A percentile compares a stretch with the other conserved stretches of the same genome.
These are phyloP conservation scores for Spea multiplicata DNA, from an alignment of 2,113 vertebrate genomes.

Conservation along the genomic window DNA sequence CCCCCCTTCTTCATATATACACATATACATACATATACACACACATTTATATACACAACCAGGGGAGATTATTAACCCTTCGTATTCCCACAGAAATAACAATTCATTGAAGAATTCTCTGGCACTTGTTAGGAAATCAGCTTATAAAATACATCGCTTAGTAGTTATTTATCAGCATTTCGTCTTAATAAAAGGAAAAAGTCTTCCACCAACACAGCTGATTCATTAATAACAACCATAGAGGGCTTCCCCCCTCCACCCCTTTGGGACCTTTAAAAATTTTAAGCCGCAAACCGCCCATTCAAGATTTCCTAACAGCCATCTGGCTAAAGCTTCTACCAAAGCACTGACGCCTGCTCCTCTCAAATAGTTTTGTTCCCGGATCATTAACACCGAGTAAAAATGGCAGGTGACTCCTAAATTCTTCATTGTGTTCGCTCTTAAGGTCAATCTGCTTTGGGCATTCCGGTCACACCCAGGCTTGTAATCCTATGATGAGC, in stretches of 20 bases:
- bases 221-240: not conserved
- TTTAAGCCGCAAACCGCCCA: not conserved
- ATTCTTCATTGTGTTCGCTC: slow-evolving; percentile 1
- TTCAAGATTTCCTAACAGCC: slow-evolving; percentile 4
- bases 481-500: slow-evolving; percentile 26
- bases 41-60: too few relatives aligned
- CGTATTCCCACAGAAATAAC: too few relatives aligned
- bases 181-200: not conserved
- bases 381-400: slow-evolving; percentile 15
- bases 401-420: slow-evolving; percentile 37
- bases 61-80: too few relatives aligned
- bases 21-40: too few relatives aligned
- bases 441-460: slow-evolving; percentile 18
- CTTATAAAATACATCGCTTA: too few relatives aligned
- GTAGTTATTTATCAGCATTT: not conserved
- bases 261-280: not conserved
- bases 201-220: not conserved
- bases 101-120: too few relatives aligned
- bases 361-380: not conserved
- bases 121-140: too few relatives aligned
- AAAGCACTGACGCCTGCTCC: not conserved
- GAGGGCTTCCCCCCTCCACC: not conserved
- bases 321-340: slow-evolving; percentile 5
- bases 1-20: too few relatives aligned
- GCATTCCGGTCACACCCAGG: not conserved